These are phyloP conservation scores for Oopsacas minuta DNA, from an alignment of 37 sponge, comb jelly and placozoan species.

Conservation along the genomic window DNA sequence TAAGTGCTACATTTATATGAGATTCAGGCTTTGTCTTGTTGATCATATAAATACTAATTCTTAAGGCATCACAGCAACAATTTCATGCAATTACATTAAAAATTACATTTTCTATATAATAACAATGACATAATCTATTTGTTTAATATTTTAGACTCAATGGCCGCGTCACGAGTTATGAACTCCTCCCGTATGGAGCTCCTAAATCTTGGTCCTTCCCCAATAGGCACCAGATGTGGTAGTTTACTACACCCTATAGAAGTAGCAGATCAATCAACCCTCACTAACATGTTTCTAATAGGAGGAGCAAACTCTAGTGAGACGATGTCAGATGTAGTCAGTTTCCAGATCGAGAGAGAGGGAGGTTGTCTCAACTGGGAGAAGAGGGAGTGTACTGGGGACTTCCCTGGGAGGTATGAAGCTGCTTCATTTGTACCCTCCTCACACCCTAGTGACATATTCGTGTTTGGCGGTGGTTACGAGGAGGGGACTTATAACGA, in stretches of 20 bases:
- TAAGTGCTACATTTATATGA: too few species aligned
- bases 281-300: not conserved
- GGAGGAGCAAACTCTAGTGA: not conserved
- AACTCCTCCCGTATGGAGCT: not conserved
- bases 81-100: too few species aligned
- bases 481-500: slow-evolving; percentile 2
- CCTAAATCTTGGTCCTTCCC: not conserved
- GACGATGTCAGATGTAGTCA: not conserved
- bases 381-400: not conserved
- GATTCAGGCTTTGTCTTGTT: too few species aligned
- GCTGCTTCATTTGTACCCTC: not conserved
- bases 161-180: not conserved
- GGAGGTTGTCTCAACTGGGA: not conserved
- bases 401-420: not conserved
- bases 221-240: not conserved
- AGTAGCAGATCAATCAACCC: not conserved
- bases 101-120: too few species aligned
- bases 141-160: not conserved
- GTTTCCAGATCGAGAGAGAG: not conserved
- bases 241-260: not conserved
- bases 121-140: not conserved
- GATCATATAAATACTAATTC: too few species aligned
- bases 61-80: too few species aligned
- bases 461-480: slow-evolving; percentile 9
- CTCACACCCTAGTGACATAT: not conserved